Percentiles rank a stretch among this genome's conserved stretches.
These are phyloP conservation scores for Uropetala carovei DNA, from an alignment of 2,888 invertebrate genomes.

Conservation along the genomic window DNA sequence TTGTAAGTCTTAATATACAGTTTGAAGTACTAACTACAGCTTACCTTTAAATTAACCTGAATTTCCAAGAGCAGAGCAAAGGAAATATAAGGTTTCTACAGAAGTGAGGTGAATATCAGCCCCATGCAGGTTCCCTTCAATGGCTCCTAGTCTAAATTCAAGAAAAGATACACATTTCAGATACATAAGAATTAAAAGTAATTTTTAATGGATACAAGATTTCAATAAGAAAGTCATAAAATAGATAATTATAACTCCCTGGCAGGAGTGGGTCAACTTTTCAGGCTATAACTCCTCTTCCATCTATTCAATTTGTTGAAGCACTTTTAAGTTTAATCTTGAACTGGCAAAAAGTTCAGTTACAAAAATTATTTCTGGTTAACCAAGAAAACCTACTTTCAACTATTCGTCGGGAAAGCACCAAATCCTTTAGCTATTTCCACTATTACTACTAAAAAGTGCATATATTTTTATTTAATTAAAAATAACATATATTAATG, in stretches of 20 bases:
- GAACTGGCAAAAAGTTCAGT: too few relatives aligned
- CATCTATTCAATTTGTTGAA: neutral
- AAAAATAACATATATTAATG: too few relatives aligned
- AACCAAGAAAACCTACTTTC: too few relatives aligned
- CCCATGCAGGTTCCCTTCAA: neutral
- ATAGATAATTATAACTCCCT: neutral
- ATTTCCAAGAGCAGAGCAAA: neutral
- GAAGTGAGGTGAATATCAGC: neutral
- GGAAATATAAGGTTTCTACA: neutral
- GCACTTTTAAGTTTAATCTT: too few relatives aligned
- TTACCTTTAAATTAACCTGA: too few relatives aligned
- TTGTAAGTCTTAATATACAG: too few relatives aligned
- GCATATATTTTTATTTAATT: too few relatives aligned
- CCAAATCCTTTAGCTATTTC: too few relatives aligned
- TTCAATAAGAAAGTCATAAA: neutral
- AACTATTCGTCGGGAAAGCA: too few relatives aligned
- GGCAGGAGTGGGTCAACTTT: neutral
- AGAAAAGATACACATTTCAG: neutral
- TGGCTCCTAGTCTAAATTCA: neutral
- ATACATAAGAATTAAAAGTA: neutral
- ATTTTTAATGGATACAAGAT: neutral
- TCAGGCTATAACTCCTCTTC: neutral
- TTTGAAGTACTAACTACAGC: too few relatives aligned
- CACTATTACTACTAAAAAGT: too few relatives aligned
- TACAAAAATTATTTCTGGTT: too few relatives aligned